A percentile compares a stretch with the other conserved stretches of the same genome.
phyloP scores from a whole-genome alignment of 2,113 vertebrate genomes.

The Gracilinanus agilis region DNA sequence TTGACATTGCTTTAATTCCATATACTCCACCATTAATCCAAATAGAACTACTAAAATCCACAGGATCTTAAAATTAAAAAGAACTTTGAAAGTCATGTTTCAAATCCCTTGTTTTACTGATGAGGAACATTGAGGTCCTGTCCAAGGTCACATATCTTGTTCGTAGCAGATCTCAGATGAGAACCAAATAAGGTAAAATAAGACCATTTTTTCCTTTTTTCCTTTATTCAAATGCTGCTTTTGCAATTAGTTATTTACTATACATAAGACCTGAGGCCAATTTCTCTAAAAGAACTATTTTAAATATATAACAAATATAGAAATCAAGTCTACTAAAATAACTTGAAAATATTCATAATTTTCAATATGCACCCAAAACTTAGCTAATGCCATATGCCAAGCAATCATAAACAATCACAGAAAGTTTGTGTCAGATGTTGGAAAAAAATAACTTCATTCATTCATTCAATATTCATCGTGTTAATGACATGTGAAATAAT shows the following conservation, averaged over 20 bases:
- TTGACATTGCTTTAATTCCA: background rate
- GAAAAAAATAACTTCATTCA: background rate
- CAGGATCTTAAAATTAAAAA: conserved; percentile 34
- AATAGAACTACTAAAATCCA: conserved; percentile 3
- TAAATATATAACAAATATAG: conserved; percentile 8
- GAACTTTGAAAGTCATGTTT: background rate
- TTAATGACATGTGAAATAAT: background rate
- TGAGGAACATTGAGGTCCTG: background rate
- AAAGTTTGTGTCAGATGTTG: conserved; percentile 11
- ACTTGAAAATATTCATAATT: conserved; percentile 1
- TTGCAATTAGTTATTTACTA: conserved; percentile 41
- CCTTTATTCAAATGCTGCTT: background rate
- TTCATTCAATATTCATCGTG: background rate
- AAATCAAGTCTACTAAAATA: conserved; percentile 39
- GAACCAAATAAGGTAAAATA: conserved; percentile 12
- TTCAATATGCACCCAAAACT: conserved; percentile 21
- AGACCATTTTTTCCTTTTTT: background rate
- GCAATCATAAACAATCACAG: conserved; percentile 22
- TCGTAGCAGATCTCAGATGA: conserved; percentile 7
- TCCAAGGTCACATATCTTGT: background rate
- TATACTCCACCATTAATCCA: background rate
- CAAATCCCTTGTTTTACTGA: background rate
- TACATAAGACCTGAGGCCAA: background rate
- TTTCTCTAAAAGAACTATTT: conserved; percentile 13
- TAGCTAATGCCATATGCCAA: conserved; percentile 8